These are phyloP conservation scores for Marronus borbonicus DNA, from an alignment of 2,888 invertebrate species.

Conservation along the genomic window DNA sequence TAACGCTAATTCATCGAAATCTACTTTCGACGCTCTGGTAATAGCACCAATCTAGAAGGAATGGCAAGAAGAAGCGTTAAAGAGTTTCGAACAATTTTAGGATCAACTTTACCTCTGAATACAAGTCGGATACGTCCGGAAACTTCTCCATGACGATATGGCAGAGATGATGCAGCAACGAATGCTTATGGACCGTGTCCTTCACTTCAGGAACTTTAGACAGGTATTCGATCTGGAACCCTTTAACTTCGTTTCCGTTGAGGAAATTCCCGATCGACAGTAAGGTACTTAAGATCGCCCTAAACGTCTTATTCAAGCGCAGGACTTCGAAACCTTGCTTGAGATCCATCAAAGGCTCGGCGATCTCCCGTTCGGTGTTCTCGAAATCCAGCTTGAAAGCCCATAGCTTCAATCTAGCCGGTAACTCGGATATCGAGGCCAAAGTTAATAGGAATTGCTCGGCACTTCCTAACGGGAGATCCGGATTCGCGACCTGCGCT, in stretches of 20 bases:
- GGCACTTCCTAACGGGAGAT: constrained; percentile 93
- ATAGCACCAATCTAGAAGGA: constrained; percentile 85
- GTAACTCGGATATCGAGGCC: constrained; percentile 95
- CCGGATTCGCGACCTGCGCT: constrained; percentile 93
- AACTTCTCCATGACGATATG: constrained; percentile 98
- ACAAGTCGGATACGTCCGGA: constrained; percentile 95
- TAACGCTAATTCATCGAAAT: constrained; percentile 91
- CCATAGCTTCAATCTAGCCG: constrained; percentile 95
- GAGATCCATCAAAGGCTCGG: constrained; percentile 98
- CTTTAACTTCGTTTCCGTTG: constrained; percentile 93
- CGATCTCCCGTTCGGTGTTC: constrained; percentile 97
- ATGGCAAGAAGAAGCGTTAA: constrained; percentile 15
- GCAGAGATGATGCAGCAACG: constrained; percentile 96
- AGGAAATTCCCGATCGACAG: constrained; percentile 97
- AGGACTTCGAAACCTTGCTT: constrained; percentile 96
- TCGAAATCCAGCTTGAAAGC: constrained; percentile 99
- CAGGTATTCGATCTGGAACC: constrained; percentile 97
- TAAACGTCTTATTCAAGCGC: constrained; percentile 93
- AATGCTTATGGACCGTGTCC: constrained; percentile 99
- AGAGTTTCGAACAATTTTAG: background rate
- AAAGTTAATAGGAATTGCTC: constrained; percentile 98
- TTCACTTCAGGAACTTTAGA: constrained; percentile 98
- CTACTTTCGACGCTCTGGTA: constrained; percentile 92
- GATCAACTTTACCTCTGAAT: constrained; percentile 85
- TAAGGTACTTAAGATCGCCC: constrained; percentile 93